Evolutionary conservation across 2,797 vertebrate species (phyloP).

Genomic region (Sebastes ruberrimus): DNA sequence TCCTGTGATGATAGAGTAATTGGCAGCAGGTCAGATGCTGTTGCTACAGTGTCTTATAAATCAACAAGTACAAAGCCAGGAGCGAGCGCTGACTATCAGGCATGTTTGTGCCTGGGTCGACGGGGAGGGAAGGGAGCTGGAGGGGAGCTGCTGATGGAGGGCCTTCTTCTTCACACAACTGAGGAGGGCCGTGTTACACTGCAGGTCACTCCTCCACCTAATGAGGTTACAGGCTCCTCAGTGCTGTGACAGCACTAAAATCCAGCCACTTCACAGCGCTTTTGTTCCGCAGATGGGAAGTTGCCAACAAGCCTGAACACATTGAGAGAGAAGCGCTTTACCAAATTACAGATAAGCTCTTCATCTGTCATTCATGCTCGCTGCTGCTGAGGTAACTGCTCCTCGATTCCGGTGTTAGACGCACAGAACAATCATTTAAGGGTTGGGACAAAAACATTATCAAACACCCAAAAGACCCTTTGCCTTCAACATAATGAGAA

Average conservation of each 20-base stretch:
- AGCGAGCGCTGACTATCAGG: constrained; percentile 30
- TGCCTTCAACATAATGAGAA: constrained; percentile 59
- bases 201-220: constrained; percentile 64
- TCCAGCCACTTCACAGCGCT: constrained; percentile 78
- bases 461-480: constrained; percentile 42
- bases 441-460: constrained; percentile 63
- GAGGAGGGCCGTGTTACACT: constrained; percentile 45
- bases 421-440: constrained; percentile 53
- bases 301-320: constrained; percentile 84
- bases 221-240: constrained; percentile 74
- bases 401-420: constrained; percentile 64
- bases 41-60: constrained; percentile 66
- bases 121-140: constrained; percentile 42
- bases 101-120: constrained; percentile 66
- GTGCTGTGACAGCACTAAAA: constrained; percentile 75
- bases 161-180: constrained; percentile 52
- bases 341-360: constrained; percentile 86
- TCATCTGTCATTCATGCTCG: constrained; percentile 77
- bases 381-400: constrained; percentile 73
- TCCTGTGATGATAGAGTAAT: constrained; percentile 70
- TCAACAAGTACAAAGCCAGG: constrained; percentile 71
- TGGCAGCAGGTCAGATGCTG: constrained; percentile 64
- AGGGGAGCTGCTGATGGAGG: constrained; percentile 63
- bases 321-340: constrained; percentile 77
- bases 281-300: constrained; percentile 78